Evolutionary conservation across 2,113 vertebrate genomes (phyloP).

Genomic region (Nothobranchius furzeri): DNA sequence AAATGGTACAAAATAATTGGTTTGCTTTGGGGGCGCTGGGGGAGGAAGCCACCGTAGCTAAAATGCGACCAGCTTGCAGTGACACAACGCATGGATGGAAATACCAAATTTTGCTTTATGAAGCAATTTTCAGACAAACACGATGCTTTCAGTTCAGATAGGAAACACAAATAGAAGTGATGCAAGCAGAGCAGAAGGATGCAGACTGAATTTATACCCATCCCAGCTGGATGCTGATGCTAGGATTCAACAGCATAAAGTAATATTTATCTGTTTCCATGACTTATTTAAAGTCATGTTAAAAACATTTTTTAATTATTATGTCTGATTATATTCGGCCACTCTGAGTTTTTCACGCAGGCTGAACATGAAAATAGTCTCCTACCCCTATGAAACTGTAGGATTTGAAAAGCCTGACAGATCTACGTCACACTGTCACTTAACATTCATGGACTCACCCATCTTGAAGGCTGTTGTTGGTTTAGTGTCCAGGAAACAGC

Average conservation of each 20-base stretch:
- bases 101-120: slow-evolving; percentile 47
- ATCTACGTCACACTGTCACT: too few species aligned
- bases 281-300: background rate
- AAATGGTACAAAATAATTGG: slow-evolving; percentile 32
- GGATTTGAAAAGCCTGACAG: too few species aligned
- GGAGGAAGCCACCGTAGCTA: slow-evolving; percentile 21
- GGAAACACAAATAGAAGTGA: slow-evolving; percentile 16
- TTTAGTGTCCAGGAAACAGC: too few species aligned
- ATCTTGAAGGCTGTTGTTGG: too few species aligned
- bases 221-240: slow-evolving; percentile 7
- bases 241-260: background rate
- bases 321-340: too few species aligned
- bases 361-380: too few species aligned
- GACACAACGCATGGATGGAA: slow-evolving; percentile 33
- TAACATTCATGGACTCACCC: too few species aligned
- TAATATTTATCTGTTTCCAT: background rate
- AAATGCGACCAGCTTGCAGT: slow-evolving; percentile 31
- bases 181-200: slow-evolving; percentile 23
- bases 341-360: too few species aligned
- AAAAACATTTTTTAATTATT: too few species aligned
- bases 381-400: too few species aligned
- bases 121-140: slow-evolving; percentile 38
- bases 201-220: slow-evolving; percentile 25
- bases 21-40: slow-evolving; percentile 28
- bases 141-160: slow-evolving; percentile 39